Percentiles rank a stretch among this genome's conserved stretches.
These are phyloP conservation scores for Rhynchophorus ferrugineus DNA, from an alignment of 1,140 invertebrate species.

Conservation along the genomic window DNA sequence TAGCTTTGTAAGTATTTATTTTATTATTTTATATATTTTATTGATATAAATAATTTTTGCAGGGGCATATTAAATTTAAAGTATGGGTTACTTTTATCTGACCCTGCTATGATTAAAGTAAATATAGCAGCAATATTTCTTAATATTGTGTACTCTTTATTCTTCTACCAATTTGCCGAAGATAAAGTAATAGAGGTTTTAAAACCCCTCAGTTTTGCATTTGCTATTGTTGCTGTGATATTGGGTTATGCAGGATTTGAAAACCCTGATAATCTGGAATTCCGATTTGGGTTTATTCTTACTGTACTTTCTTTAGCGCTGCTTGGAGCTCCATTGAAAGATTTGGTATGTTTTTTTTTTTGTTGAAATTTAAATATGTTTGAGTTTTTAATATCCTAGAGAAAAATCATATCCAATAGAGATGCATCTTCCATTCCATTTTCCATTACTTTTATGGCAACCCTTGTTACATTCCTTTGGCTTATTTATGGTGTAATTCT, in stretches of 20 bases:
- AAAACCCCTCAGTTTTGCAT: conserved; percentile 43
- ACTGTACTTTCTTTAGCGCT: conserved; percentile 59
- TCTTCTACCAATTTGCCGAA: conserved; percentile 59
- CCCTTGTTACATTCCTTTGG: conserved; percentile 69
- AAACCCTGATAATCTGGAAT: conserved; percentile 54
- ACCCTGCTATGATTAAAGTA: conserved; percentile 64
- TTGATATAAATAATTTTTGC: not conserved
- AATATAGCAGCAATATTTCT: conserved; percentile 62
- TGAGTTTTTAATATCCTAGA: conserved; percentile 41
- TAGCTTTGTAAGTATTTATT: conserved; percentile 58
- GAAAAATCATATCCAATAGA: conserved; percentile 63
- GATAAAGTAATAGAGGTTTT: conserved; percentile 47
- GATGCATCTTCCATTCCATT: conserved; percentile 74
- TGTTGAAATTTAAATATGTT: conserved; percentile 1
- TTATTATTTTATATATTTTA: conserved; percentile 1
- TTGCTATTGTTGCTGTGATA: conserved; percentile 48
- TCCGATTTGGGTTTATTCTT: conserved; percentile 59
- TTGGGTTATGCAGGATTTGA: conserved; percentile 57
- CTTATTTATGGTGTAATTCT: conserved; percentile 73
- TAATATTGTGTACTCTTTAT: conserved; percentile 55
- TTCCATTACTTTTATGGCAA: conserved; percentile 69
- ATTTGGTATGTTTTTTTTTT: conserved; percentile 51
- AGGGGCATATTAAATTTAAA: conserved; percentile 56
- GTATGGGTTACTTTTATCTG: conserved; percentile 59
- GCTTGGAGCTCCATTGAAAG: conserved; percentile 61